Base-by-base conservation (phyloP, 2,113 vertebrate species). In the Trematomus loennbergii region DNA sequence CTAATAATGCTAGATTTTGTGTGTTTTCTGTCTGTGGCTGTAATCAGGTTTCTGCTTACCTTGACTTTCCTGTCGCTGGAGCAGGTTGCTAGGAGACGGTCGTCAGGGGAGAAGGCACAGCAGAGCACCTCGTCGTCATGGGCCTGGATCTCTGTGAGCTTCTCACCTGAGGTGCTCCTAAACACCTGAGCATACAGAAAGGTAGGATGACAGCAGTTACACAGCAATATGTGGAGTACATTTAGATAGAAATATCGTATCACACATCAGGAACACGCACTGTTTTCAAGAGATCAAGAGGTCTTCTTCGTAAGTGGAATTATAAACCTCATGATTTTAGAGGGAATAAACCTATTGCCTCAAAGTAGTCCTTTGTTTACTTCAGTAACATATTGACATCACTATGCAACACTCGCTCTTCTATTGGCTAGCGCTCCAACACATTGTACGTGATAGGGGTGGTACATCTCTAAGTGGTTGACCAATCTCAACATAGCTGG, bases 81-180 rank as follows among this genome's bases (percentile, higher is more conserved):
- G 89, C 98, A 98, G 73, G 97, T 98, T 71, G 97, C 98, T 72
- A 99, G 88, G 68, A 96, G 95, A 75, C 86, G 94, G 82, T 95
- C 95, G 57, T 99, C 97, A 5, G 95, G 91, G 78, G 97, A 99
- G 87, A 98, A 99, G 61, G 96, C 33, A 71, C 98, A 99, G 78
- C 97, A 98, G 61, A 98, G 93, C 46, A 99, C 93, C 89, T 98
- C 98, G 22, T 99, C 98, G 4, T 98, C 97, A 0, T 97, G 97
- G 75, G 96, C 97, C 58, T 83, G 87, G 78, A 98, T 91, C 82
- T 97, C 96, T 49, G 95, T 80, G 55, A 99, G 95, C 59, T 95
- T 97, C 92, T 98, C 97, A 72, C 98, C 98, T 49, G 97, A 96
- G 68, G 94, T 96, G 72, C 95, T 94, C 95, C 96, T 97, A 80